These are phyloP conservation scores for Centruroides sculpturatus DNA, from an alignment of 1,140 invertebrate species.

Conservation along the genomic window DNA sequence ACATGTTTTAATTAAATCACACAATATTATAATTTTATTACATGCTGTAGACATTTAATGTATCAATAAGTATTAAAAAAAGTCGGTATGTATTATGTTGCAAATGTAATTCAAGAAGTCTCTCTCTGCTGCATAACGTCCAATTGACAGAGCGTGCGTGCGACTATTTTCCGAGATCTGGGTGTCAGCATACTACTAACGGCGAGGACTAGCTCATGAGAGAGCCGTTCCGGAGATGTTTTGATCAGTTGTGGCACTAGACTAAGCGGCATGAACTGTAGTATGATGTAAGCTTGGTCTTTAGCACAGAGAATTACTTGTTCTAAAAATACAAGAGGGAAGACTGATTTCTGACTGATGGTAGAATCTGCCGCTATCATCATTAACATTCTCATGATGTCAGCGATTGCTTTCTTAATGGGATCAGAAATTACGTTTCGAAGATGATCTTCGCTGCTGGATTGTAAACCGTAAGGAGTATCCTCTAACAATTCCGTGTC, in stretches of 20 bases:
- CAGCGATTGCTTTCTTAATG: conserved; percentile 31
- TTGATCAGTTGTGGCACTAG: conserved; percentile 27
- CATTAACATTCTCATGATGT: conserved; percentile 53
- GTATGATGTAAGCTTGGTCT: conserved; percentile 52
- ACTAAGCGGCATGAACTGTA: conserved; percentile 57
- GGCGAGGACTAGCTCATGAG: conserved; percentile 26
- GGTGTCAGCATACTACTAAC: conserved; percentile 26
- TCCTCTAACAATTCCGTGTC: conserved; percentile 18
- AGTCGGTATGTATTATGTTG: too few species aligned
- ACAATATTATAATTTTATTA: too few species aligned
- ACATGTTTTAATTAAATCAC: too few species aligned
- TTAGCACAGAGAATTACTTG: conserved; percentile 56
- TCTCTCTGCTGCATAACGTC: conserved; percentile 5
- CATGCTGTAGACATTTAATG: too few species aligned
- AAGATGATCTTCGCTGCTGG: conserved; percentile 10
- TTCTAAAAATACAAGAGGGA: conserved; percentile 69
- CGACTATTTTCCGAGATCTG: conserved; percentile 26
- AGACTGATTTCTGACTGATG: conserved; percentile 68
- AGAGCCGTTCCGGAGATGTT: conserved; percentile 25
- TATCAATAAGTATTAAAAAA: too few species aligned
- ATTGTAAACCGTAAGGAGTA: conserved; percentile 17
- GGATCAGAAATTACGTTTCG: conserved; percentile 24
- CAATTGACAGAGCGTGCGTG: conserved; percentile 26
- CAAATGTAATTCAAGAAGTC: too few species aligned
- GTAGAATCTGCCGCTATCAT: conserved; percentile 56